Base-by-base conservation (phyloP, 92 coral and sea anemone species). In the Actinernus sp. region DNA sequence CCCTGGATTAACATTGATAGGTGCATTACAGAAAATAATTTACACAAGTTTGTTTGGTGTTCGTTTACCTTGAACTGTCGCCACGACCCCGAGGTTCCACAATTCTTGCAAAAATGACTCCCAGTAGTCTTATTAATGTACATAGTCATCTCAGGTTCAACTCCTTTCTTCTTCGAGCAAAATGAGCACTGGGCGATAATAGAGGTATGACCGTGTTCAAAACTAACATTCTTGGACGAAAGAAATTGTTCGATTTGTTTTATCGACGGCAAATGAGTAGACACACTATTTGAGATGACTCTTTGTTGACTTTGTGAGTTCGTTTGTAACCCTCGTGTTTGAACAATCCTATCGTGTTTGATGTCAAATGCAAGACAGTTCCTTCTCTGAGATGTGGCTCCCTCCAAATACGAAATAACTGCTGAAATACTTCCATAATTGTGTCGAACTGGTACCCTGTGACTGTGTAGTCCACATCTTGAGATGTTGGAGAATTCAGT, bases 41-140 rank as follows among this genome's bases (percentile, higher is more conserved):
- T n/a, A n/a, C n/a, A n/a, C n/a, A n/a, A n/a, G n/a, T n/a, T n/a
- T n/a, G n/a, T n/a, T n/a, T n/a, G n/a, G n/a, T n/a, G n/a, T n/a
- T n/a, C n/a, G n/a, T 10, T 49, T 44, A 94, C 98, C 93, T 94
- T 94, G 32, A 90, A 79, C 50, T 94, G 88, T n/a, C 81, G 63
- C 98, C 98, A 94, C 3, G 97, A 77, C 16, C 98, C 98, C 26
- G 97, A 68, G 1, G 89, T 45, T 13, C 83, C 90, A 78, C 98
- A 94, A 34, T 61, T 85, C 49, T 71, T 94, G 31, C 98, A 94
- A 49, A 90, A 87, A 53, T 94, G 94, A 67, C 97, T 90, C 0
- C 98, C 98, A 14, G 98, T 94, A 7, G 93, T 94, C 77, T 94
- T 94, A 45, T 94, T 94, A 1, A 94, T 78, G 47, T 81, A 94